Conservation (phyloP, 92 coral and sea anemone genomes). For the Heteractis magnifica region DNA sequence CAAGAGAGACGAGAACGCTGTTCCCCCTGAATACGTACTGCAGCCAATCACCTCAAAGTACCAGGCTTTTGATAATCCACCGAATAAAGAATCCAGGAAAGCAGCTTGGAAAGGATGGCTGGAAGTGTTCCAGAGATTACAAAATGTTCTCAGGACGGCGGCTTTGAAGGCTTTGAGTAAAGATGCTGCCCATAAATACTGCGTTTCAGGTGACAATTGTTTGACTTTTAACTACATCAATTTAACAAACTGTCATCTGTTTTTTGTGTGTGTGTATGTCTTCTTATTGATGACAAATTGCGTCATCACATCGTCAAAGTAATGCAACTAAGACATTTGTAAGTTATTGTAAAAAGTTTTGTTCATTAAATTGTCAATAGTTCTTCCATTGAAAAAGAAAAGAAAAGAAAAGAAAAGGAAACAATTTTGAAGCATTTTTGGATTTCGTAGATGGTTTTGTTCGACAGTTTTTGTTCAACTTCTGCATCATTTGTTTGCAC, state of each 20-base stretch:
- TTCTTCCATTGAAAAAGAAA: too few relatives aligned
- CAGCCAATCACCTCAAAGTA: slow-evolving; percentile 87
- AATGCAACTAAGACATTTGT: background rate
- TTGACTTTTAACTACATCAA: too few relatives aligned
- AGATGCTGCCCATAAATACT: slow-evolving; percentile 66
- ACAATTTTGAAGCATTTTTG: background rate
- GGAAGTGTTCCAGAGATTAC: slow-evolving; percentile 67
- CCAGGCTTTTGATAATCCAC: slow-evolving; percentile 52
- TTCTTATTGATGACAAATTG: too few relatives aligned
- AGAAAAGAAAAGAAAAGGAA: too few relatives aligned
- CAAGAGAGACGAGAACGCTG: slow-evolving; percentile 68
- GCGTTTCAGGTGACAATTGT: slow-evolving; percentile 59
- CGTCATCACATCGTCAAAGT: background rate
- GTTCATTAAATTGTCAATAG: background rate
- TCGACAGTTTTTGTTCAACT: too few relatives aligned
- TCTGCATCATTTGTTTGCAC: too few relatives aligned
- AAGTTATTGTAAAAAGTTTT: background rate
- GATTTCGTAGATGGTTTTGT: background rate
- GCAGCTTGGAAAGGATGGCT: slow-evolving; percentile 71
- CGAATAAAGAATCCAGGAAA: slow-evolving; percentile 58
- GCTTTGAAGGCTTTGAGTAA: slow-evolving; percentile 60
- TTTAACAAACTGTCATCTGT: too few relatives aligned
- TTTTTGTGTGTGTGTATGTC: background rate
- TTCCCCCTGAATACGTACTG: slow-evolving; percentile 81
- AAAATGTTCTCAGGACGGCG: slow-evolving; percentile 62